Conservation (phyloP, 2,113 vertebrate genomes). For the Oncorhynchus gorbuscha region DNA sequence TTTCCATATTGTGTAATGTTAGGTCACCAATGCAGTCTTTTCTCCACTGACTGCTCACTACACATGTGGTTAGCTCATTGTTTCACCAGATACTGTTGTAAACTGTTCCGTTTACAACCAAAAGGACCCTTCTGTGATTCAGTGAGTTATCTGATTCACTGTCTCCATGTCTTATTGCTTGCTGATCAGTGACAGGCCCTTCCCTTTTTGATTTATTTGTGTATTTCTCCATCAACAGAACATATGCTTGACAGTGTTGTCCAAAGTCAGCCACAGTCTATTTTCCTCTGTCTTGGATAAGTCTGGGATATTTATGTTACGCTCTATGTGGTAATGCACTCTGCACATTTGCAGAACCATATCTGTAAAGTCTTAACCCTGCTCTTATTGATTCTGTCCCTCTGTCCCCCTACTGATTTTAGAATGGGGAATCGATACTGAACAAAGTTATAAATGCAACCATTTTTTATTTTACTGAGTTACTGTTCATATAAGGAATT, state of each 20-base stretch:
- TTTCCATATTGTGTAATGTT: constrained; percentile 7
- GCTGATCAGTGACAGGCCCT: background rate
- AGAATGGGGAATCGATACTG: no score
- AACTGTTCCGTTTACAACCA: constrained; percentile 41
- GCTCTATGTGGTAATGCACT: constrained; percentile 7
- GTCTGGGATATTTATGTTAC: constrained; percentile 13
- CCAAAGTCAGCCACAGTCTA: constrained; percentile 13
- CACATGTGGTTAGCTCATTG: constrained; percentile 2
- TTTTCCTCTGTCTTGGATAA: constrained; percentile 17
- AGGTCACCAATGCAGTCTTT: constrained; percentile 31
- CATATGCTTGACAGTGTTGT: background rate
- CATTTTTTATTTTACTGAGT: no score
- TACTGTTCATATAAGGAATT: no score
- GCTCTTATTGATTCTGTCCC: constrained; percentile 16
- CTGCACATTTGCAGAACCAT: constrained; percentile 29
- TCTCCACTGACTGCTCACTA: constrained; percentile 49
- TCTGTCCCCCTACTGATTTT: background rate
- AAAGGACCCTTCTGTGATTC: constrained; percentile 27
- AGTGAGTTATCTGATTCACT: background rate
- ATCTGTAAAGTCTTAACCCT: constrained; percentile 21
- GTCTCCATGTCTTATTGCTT: constrained; percentile 9
- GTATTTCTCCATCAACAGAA: background rate
- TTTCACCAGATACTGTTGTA: constrained; percentile 33
- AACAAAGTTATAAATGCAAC: no score
- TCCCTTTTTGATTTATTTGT: background rate